Percentiles rank a stretch among this genome's conserved stretches.
Conservation (phyloP, 2,888 invertebrate species). For the Euproctis similis region DNA sequence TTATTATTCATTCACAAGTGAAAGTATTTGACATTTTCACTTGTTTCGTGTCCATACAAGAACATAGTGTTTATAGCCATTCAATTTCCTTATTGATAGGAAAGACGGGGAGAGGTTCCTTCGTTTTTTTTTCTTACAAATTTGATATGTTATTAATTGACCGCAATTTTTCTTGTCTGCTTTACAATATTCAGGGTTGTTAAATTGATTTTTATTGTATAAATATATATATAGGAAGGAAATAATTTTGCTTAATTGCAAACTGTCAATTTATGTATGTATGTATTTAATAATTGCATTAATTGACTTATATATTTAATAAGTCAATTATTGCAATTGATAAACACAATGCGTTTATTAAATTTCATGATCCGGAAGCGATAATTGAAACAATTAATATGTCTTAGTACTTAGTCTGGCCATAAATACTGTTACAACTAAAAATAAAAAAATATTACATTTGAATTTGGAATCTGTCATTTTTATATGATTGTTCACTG, state of each 20-base stretch:
- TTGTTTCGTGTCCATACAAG: slow-evolving; percentile 51
- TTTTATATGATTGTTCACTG: no score
- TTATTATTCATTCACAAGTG: slow-evolving; percentile 57
- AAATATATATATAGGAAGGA: slow-evolving; percentile 16
- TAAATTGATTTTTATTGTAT: slow-evolving; percentile 10
- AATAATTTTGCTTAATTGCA: no score
- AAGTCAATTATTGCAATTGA: no score
- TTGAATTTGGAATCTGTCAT: no score
- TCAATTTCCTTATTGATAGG: slow-evolving; percentile 33
- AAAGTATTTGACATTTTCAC: slow-evolving; percentile 61
- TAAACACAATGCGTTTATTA: no score
- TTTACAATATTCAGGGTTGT: slow-evolving; percentile 8
- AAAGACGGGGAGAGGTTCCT: no score
- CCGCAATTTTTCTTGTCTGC: slow-evolving; percentile 4
- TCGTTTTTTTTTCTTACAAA: slow-evolving; percentile 6
- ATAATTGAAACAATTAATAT: no score
- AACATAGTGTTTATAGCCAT: slow-evolving; percentile 32
- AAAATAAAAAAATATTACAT: no score
- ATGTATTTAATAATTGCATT: not conserved
- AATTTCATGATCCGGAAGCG: no score
- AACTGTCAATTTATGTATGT: not conserved
- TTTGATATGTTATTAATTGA: slow-evolving; percentile 7
- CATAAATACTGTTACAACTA: no score
- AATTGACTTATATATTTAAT: no score
- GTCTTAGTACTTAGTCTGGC: no score